phyloP scores from a whole-genome alignment of 2,797 vertebrate genomes.

The Champsocephalus gunnari region DNA sequence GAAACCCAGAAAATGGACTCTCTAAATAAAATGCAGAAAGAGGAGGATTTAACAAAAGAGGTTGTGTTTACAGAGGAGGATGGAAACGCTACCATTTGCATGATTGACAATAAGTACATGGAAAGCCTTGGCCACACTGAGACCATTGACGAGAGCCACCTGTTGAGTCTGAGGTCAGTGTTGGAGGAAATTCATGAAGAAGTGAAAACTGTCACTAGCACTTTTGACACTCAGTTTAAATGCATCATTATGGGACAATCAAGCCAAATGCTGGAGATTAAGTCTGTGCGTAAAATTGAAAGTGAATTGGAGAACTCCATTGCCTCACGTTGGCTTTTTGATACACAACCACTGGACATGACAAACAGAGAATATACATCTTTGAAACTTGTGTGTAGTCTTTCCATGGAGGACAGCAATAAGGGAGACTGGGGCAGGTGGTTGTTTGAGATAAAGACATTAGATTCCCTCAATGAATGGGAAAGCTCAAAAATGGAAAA shows the following conservation, averaged over 20 bases:
- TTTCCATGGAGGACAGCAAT: slow-evolving; percentile 89
- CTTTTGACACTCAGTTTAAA: slow-evolving; percentile 90
- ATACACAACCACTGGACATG: slow-evolving; percentile 87
- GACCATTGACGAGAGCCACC: slow-evolving; percentile 87
- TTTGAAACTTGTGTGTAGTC: slow-evolving; percentile 87
- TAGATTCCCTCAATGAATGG: slow-evolving; percentile 86
- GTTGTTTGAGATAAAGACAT: slow-evolving; percentile 91
- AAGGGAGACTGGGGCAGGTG: slow-evolving; percentile 87
- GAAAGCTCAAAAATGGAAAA: slow-evolving; percentile 80
- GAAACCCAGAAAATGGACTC: slow-evolving; percentile 89
- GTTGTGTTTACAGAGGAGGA: slow-evolving; percentile 79
- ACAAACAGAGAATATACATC: slow-evolving; percentile 81
- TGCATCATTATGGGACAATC: slow-evolving; percentile 90
- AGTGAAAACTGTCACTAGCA: slow-evolving; percentile 88
- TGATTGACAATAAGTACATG: slow-evolving; percentile 90
- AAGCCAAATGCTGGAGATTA: slow-evolving; percentile 89
- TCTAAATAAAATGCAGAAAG: slow-evolving; percentile 86
- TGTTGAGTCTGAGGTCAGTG: slow-evolving; percentile 87
- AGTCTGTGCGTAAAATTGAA: slow-evolving; percentile 89
- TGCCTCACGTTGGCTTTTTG: slow-evolving; percentile 89
- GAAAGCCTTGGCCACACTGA: slow-evolving; percentile 87
- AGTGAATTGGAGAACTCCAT: slow-evolving; percentile 88
- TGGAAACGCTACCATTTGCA: slow-evolving; percentile 88
- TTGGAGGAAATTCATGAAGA: slow-evolving; percentile 89
- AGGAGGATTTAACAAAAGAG: slow-evolving; percentile 83